These are phyloP conservation scores for Spongilla lacustris DNA, from an alignment of 37 sponge, comb jelly and placozoan species.

Conservation along the genomic window DNA sequence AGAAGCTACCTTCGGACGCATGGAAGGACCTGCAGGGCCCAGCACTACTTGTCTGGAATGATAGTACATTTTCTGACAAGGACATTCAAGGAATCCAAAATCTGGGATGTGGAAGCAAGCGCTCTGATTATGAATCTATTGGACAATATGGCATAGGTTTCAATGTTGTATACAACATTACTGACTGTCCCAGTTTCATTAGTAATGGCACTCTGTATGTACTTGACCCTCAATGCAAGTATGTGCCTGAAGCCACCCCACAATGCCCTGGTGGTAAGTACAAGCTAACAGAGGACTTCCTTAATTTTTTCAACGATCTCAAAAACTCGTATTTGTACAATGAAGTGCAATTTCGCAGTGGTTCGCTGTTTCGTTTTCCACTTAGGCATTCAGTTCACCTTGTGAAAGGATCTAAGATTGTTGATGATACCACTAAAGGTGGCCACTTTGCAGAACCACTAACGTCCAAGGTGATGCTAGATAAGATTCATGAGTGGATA, in stretches of 20 bases:
- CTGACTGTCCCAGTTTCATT: conserved; percentile 86
- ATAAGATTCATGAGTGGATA: conserved; percentile 30
- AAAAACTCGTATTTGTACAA: conserved; percentile 4
- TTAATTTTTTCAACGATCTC: conserved; percentile 8
- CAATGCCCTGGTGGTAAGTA: conserved; percentile 47
- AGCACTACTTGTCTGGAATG: conserved; percentile 77
- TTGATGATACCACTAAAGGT: not conserved
- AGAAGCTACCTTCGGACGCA: conserved; percentile 35
- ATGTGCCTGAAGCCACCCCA: conserved; percentile 35
- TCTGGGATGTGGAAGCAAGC: conserved; percentile 76
- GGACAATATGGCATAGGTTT: conserved; percentile 92
- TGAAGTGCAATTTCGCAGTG: conserved; percentile 8
- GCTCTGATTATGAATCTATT: conserved; percentile 66
- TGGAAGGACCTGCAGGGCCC: conserved; percentile 83
- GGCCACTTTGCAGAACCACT: conserved; percentile 8
- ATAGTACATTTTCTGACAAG: conserved; percentile 67
- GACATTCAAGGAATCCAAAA: conserved; percentile 80
- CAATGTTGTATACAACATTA: conserved; percentile 87
- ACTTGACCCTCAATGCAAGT: conserved; percentile 77
- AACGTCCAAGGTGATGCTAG: conserved; percentile 13
- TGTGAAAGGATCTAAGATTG: conserved; percentile 45
- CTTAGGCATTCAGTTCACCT: conserved; percentile 39
- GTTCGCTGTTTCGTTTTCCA: conserved; percentile 70
- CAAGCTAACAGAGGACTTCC: conserved; percentile 6
- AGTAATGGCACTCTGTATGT: conserved; percentile 73